Evolutionary conservation across 2,113 vertebrate species (phyloP), one percentile per base, ranked within the genome.

Genomic region (Ophiodon elongatus): DNA sequence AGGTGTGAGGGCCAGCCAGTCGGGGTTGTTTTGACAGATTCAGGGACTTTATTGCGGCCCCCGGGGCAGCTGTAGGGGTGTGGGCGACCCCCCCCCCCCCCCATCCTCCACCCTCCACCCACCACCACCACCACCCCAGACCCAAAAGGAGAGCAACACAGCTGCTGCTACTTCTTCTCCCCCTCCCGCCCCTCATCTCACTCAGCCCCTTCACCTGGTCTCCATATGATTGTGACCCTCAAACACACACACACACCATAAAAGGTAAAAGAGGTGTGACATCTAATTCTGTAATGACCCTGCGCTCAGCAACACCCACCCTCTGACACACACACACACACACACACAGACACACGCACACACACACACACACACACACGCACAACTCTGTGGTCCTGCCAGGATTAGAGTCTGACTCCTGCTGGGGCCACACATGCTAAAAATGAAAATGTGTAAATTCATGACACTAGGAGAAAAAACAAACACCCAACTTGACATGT

Each of bases 11-110:
- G 35, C 68, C 74, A 35, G 68, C 29, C 74, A 67, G 71, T 41
- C 45, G 23, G 27, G 64, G 62, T 88, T 88, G 89, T 90, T 93
- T 91, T 85, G 92, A 90, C 84, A 85, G 81, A 92, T 78, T 77
- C 54, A 7, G 25, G 52, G 75, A 80, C 76, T 90, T 87, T 81
- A 86, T 75, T 81, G 81, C 15, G 5, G 52, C 82, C 79, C 66
- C 84, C 75, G n/a, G 70, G 82, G 82, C 87, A 89, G 90, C 87
- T 91, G 89, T 31, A 72, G 31, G 62, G 45, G 66, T 54, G 70
- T 76, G 33, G 83, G 54, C 17, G 66, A 76, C 56, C 60, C 29
- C 19, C 21, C 2, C 68, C 41, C 41, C 39, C 10, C 2, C 27
- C n/a, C 52, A 76, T 45, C 62, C 25, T 25, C 10, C 75, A 21